These are phyloP conservation scores for Sylvietta virens DNA, from an alignment of 2,113 vertebrate genomes.

Conservation along the genomic window DNA sequence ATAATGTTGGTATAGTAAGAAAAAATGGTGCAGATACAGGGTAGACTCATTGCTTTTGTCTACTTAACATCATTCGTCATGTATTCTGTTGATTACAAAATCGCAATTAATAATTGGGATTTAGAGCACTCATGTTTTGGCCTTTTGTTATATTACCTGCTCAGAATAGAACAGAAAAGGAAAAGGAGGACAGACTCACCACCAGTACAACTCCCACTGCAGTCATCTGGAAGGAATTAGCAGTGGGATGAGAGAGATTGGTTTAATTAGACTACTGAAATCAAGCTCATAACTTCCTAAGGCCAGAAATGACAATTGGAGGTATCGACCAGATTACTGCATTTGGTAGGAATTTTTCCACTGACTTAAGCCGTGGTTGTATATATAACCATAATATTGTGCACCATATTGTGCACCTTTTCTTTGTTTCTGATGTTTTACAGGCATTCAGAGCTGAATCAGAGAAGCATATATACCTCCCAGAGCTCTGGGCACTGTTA, in stretches of 20 bases:
- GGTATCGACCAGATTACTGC: neutral
- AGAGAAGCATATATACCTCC: neutral
- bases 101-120: neutral
- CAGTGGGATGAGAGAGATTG: neutral
- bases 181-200: neutral
- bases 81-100: neutral
- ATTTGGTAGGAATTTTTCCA: neutral
- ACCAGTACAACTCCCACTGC: neutral
- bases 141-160: neutral
- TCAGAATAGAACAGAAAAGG: constrained; percentile 3
- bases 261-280: constrained; percentile 31
- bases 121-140: neutral
- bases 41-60: neutral
- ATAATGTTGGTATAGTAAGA: neutral
- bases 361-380: neutral
- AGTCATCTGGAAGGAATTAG: constrained; percentile 36
- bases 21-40: neutral
- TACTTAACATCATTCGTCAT: neutral
- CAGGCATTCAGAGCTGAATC: neutral
- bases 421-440: neutral
- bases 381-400: neutral
- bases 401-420: neutral
- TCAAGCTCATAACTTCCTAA: neutral
- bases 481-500: neutral
- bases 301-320: neutral